Percentiles rank a stretch among this genome's conserved stretches.
These are phyloP conservation scores for Mizuhopecten yessoensis DNA, from an alignment of 1,140 invertebrate species.

Conservation along the genomic window DNA sequence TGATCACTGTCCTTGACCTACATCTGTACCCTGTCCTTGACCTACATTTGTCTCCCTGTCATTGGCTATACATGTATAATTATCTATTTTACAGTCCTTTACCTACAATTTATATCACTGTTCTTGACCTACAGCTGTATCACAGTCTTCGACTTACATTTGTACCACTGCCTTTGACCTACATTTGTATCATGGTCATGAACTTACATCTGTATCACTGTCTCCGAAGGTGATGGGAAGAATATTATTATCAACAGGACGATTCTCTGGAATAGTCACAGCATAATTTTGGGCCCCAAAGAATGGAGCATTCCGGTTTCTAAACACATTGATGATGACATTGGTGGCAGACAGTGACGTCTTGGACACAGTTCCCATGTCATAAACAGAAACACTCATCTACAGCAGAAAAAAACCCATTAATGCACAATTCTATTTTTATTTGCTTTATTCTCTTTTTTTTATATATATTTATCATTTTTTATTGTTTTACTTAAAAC, in stretches of 20 bases:
- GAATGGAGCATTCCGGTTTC: slow-evolving; percentile 84
- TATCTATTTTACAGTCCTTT: too few species aligned
- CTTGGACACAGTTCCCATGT: slow-evolving; percentile 91
- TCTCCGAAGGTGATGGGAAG: slow-evolving; percentile 65
- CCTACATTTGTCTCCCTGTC: too few species aligned
- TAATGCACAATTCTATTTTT: too few species aligned
- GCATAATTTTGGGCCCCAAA: not conserved
- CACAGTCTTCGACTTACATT: slow-evolving; percentile 71
- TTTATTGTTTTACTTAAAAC: too few species aligned
- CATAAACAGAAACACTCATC: slow-evolving; percentile 85
- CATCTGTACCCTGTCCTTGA: too few species aligned
- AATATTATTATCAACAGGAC: slow-evolving; percentile 43
- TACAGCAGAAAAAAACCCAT: slow-evolving; percentile 24
- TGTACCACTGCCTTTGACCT: slow-evolving; percentile 71
- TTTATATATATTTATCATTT: too few species aligned
- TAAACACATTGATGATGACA: slow-evolving; percentile 71
- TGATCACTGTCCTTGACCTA: too few species aligned
- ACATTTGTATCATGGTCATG: slow-evolving; percentile 68
- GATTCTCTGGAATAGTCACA: slow-evolving; percentile 53
- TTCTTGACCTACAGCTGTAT: slow-evolving; percentile 65
- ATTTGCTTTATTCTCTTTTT: too few species aligned
- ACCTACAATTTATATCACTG: too few species aligned
- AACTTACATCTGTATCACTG: slow-evolving; percentile 70
- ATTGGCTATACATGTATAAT: too few species aligned
- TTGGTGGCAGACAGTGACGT: slow-evolving; percentile 40